A percentile compares a stretch with the other conserved stretches of the same genome.
These are phyloP conservation scores for Ramphastos sulfuratus DNA, from an alignment of 2,113 vertebrate species.

Conservation along the genomic window DNA sequence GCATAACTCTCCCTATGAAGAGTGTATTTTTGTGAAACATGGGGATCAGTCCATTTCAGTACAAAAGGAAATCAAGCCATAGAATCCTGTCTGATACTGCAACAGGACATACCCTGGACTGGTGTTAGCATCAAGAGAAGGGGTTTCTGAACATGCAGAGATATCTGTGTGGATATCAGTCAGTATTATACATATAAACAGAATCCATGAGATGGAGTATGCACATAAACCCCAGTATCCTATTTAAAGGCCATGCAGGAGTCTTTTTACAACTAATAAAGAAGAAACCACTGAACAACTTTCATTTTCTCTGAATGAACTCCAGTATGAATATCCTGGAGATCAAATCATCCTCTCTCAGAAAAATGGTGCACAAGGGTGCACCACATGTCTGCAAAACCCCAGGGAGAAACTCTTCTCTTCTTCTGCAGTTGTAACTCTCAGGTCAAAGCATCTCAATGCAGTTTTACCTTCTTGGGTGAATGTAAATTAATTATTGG, in stretches of 20 bases:
- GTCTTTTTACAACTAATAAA: background rate
- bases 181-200: background rate
- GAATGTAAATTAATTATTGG: background rate
- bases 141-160: background rate
- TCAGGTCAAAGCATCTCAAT: background rate
- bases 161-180: background rate
- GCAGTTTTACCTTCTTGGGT: background rate
- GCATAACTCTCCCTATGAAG: background rate
- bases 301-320: background rate
- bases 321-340: background rate
- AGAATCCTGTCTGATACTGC: background rate
- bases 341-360: background rate
- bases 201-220: background rate
- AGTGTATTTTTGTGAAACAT: background rate
- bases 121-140: background rate
- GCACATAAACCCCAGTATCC: background rate
- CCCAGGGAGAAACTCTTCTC: background rate
- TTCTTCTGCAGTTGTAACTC: background rate
- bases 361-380: background rate
- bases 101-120: background rate
- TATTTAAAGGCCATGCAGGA: background rate
- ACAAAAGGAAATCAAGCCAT: background rate
- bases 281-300: background rate
- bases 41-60: background rate
- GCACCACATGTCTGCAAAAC: accelerated